A percentile compares a stretch with the other conserved stretches of the same genome.
Evolutionary conservation across 2,113 vertebrate genomes (phyloP).

Genomic region (Misgurnus anguillicaudatus): DNA sequence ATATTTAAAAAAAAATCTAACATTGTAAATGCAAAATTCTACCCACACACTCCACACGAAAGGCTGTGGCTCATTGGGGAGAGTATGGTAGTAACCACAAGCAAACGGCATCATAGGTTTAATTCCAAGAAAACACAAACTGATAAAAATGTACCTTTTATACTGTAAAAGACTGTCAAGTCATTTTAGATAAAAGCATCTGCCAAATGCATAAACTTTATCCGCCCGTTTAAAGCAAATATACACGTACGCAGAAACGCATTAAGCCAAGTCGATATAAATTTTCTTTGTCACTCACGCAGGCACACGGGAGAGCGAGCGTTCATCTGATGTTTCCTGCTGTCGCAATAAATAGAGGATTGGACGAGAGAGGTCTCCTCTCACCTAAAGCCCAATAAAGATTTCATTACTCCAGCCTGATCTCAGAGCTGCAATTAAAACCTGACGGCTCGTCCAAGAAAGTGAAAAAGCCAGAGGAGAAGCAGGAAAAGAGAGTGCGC

Average conservation of each 20-base stretch:
- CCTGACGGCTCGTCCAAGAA: background rate
- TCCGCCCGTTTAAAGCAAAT: background rate
- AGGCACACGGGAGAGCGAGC: background rate
- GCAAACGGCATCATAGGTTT: too few relatives aligned
- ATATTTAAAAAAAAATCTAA: too few relatives aligned
- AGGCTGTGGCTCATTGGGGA: too few relatives aligned
- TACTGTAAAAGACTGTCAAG: background rate
- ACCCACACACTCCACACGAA: too few relatives aligned
- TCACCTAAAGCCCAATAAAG: constrained; percentile 30
- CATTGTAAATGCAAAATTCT: too few relatives aligned
- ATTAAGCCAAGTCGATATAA: background rate
- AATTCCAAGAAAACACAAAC: too few relatives aligned
- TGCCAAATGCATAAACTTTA: too few relatives aligned
- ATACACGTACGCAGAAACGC: too few relatives aligned
- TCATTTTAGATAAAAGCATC: too few relatives aligned
- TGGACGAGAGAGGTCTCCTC: background rate
- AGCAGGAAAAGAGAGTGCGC: background rate
- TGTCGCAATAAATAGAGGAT: constrained; percentile 29
- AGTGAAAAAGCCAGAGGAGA: background rate
- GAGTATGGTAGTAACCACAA: too few relatives aligned
- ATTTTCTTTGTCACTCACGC: too few relatives aligned
- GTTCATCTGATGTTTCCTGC: constrained; percentile 22
- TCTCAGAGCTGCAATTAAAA: constrained; percentile 31
- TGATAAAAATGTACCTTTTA: too few relatives aligned
- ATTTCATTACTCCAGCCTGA: constrained; percentile 37